Base-by-base conservation (phyloP, 2,113 vertebrate genomes). In the Bungarus multicinctus region DNA sequence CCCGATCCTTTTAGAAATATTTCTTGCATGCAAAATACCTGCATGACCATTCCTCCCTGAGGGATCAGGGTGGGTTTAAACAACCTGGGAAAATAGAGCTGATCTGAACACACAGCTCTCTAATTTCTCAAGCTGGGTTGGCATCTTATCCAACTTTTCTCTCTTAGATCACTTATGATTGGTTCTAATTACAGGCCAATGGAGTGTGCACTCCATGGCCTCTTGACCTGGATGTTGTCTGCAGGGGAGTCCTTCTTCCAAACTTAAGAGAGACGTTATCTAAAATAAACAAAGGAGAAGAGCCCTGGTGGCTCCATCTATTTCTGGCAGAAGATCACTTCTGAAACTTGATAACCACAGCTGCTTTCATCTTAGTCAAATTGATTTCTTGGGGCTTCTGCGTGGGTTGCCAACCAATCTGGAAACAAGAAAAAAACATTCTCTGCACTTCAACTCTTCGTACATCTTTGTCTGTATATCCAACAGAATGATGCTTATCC, bases 231-330 rank as follows among this genome's bases (percentile, higher is more conserved):
- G 58, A 86, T 0, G 0, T 1, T 6, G 58, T 60, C 89, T 94
- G 92, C 93, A 85, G 39, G 50, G 89, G 20, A 27, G 87, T 39
- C 91, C 69, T 91, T 90, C 93, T 53, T 85, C 10, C 54, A 0
- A 0, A 57, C 91, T 58, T 87, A 34, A 81, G 55, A 90, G 45
- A 90, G 69, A 85, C 64, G 87, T 85, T 89, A 88, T 86, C 74
- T 93, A 94, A 91, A 93, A 95, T 86, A 95, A 93, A 57, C 91
- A 91, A 87, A 20, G 0, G 89, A 91, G 94, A 90, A 87, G 58
- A 60, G 30, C 10, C 39, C 53, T 54, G 74, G 90, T 87, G 92
- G 34, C 85, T 90, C 39, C 64, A 39, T 85, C 69, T 93, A 93
- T 93, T 93, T 88, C 88, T 58, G 53, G 53, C 93, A 92, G 53